Evolutionary conservation across 2,797 vertebrate genomes (phyloP).

Genomic region (Tolypeutes matacus): DNA sequence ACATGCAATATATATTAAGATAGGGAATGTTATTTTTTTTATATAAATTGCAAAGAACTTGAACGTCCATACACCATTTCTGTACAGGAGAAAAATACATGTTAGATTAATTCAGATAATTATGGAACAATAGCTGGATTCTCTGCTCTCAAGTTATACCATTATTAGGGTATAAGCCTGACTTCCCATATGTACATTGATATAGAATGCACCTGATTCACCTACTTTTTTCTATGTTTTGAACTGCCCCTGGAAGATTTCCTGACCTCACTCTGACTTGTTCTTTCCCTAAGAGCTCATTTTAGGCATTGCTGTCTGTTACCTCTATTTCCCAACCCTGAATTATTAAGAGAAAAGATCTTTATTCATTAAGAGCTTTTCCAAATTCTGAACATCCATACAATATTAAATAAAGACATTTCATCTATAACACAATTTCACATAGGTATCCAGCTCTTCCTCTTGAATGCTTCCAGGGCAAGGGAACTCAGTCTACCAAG

Average conservation of each 20-base stretch:
- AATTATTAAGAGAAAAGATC: neutral
- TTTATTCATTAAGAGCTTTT: neutral
- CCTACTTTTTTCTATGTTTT: neutral
- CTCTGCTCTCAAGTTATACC: too few species aligned
- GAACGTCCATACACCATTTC: too few species aligned
- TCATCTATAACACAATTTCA: neutral
- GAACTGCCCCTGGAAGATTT: too few species aligned
- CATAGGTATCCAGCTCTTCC: neutral
- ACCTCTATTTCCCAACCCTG: neutral
- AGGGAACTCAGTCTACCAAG: neutral
- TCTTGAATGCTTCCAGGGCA: neutral
- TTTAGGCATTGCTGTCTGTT: neutral
- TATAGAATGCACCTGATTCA: neutral
- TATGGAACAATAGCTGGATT: too few species aligned
- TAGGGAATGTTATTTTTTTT: too few species aligned
- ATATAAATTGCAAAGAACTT: too few species aligned
- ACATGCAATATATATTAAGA: too few species aligned
- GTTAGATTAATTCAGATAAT: too few species aligned
- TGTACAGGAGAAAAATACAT: too few species aligned
- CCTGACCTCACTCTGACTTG: too few species aligned
- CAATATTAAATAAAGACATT: neutral
- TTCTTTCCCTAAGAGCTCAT: neutral
- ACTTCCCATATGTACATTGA: too few species aligned
- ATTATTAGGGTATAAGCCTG: too few species aligned
- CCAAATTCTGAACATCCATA: neutral